phyloP scores from a whole-genome alignment of 1,140 invertebrate species.

The Pseudobourletiella spinata region DNA sequence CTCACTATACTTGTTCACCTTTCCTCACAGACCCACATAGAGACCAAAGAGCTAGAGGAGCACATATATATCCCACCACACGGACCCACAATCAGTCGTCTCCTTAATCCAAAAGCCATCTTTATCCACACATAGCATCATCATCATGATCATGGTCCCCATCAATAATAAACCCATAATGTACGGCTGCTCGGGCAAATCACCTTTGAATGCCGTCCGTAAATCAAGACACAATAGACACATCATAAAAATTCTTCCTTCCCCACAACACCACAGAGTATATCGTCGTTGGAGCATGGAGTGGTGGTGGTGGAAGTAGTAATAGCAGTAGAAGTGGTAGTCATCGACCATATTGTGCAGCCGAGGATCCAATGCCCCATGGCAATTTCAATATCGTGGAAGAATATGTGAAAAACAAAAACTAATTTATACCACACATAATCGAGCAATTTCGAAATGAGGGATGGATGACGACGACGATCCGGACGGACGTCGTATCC shows the following conservation, averaged over 20 bases:
- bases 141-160: neutral
- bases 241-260: slow-evolving; percentile 17
- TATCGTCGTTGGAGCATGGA: too few relatives aligned
- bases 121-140: neutral
- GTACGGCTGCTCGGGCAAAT: slow-evolving; percentile 5
- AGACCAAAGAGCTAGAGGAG: too few relatives aligned
- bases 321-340: too few relatives aligned
- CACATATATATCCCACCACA: too few relatives aligned
- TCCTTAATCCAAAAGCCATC: neutral
- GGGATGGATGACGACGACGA: too few relatives aligned
- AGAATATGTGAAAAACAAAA: neutral
- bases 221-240: slow-evolving; percentile 19
- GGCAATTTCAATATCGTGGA: slow-evolving; percentile 14
- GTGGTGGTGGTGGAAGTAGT: too few relatives aligned
- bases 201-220: slow-evolving; percentile 8
- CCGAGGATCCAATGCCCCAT: slow-evolving; percentile 9
- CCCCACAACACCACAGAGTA: neutral
- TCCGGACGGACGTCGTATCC: too few relatives aligned
- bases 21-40: too few relatives aligned
- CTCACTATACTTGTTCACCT: too few relatives aligned
- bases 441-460: neutral
- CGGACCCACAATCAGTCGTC: neutral
- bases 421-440: neutral
- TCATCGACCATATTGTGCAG: too few relatives aligned
- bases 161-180: slow-evolving; percentile 16